A percentile compares a stretch with the other conserved stretches of the same genome.
These are phyloP conservation scores for Carduelis carduelis DNA, from an alignment of 2,797 vertebrate genomes.

Conservation along the genomic window DNA sequence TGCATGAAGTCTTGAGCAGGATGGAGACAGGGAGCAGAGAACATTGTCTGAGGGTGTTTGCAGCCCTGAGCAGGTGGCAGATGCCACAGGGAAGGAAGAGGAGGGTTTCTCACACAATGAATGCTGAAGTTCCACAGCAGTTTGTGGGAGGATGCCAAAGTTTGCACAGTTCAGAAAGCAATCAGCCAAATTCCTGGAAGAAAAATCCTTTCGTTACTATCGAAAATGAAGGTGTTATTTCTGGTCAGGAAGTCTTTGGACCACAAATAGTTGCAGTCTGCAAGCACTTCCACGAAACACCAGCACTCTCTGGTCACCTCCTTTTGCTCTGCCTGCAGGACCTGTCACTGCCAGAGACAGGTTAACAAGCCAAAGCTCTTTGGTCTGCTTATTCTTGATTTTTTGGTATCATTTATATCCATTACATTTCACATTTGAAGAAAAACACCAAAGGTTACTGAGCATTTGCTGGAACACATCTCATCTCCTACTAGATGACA, in stretches of 20 bases:
- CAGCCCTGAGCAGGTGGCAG: neutral
- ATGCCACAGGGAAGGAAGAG: neutral
- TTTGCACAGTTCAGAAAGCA: neutral
- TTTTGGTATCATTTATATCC: neutral
- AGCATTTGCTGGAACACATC: neutral
- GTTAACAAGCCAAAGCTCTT: neutral
- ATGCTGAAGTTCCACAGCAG: neutral
- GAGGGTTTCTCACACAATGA: accelerated
- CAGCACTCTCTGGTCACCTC: neutral
- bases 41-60: neutral
- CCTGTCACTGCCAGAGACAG: neutral
- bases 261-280: neutral
- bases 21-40: neutral
- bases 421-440: neutral
- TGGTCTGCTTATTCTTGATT: neutral
- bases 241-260: neutral
- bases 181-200: neutral
- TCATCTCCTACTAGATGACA: neutral
- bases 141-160: neutral
- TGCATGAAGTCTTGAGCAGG: neutral
- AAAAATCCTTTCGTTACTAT: neutral
- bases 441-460: neutral
- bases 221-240: neutral
- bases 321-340: neutral
- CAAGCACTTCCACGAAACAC: neutral